Percentiles rank a stretch among this genome's conserved stretches.
Conservation (phyloP, 2,797 vertebrate species). For the Hafferia zeledoni region DNA sequence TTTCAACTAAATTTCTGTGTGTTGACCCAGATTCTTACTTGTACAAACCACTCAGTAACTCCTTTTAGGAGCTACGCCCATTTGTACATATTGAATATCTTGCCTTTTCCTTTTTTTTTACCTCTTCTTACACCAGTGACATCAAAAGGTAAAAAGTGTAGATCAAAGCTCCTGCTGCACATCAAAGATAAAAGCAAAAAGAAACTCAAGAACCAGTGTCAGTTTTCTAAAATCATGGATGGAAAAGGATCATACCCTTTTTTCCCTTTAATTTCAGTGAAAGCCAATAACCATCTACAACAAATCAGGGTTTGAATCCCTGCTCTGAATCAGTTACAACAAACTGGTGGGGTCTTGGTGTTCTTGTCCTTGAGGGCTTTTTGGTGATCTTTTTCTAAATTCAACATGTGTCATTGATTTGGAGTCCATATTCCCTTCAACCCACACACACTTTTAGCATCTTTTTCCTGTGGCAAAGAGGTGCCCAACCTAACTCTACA, state of each 20-base stretch:
- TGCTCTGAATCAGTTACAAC: background rate
- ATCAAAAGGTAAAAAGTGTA: conserved; percentile 67
- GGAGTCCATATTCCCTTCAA: background rate
- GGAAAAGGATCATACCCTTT: background rate
- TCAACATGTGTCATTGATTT: background rate
- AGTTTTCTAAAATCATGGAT: conserved; percentile 43
- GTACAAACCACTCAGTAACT: conserved; percentile 32
- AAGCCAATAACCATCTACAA: background rate
- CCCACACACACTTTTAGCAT: fast-evolving
- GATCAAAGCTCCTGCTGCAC: conserved; percentile 50
- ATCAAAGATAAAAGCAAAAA: conserved; percentile 56
- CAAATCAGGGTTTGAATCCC: background rate
- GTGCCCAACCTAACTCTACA: background rate
- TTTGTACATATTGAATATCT: conserved; percentile 48
- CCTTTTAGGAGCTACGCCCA: conserved; percentile 10
- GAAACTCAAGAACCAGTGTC: conserved; percentile 36
- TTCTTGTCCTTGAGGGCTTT: background rate
- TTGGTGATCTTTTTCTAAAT: background rate
- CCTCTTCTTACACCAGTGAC: conserved; percentile 23
- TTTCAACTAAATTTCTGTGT: conserved; percentile 26
- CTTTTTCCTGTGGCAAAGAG: background rate
- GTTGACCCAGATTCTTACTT: conserved; percentile 44
- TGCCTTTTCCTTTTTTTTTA: background rate
- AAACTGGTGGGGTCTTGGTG: background rate
- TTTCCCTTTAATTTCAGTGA: background rate